Percentiles rank a stretch among this genome's conserved stretches.
Conservation (phyloP, 2,113 vertebrate species). For the Calidris pugnax region DNA sequence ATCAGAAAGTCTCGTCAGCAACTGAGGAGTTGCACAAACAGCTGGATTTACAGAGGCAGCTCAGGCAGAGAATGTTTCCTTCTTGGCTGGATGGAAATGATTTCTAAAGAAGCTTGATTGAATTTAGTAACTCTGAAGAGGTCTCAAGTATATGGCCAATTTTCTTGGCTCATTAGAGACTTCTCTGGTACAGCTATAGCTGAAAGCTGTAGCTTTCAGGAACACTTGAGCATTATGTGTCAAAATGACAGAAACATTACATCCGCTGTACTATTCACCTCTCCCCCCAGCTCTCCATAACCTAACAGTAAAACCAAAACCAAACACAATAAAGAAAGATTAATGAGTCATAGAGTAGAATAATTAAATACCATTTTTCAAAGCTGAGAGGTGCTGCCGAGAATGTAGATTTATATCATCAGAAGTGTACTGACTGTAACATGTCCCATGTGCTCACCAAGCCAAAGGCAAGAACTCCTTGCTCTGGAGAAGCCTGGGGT, state of each 20-base stretch:
- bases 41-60: neutral
- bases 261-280: neutral
- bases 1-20: neutral
- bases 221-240: neutral
- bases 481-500: neutral
- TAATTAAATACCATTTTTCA: neutral
- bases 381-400: neutral
- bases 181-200: neutral
- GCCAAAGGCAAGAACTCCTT: neutral
- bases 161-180: neutral
- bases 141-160: neutral
- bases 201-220: neutral
- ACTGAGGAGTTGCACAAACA: neutral
- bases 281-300: neutral
- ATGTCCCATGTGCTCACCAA: neutral
- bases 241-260: neutral
- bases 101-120: neutral
- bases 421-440: neutral
- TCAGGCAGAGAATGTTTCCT: neutral
- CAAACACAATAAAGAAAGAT: neutral
- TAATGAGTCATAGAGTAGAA: neutral
- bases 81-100: neutral
- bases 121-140: neutral
- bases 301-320: neutral
- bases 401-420: neutral